Base-by-base conservation (phyloP, 1,140 invertebrate species). In the Atopsyche davidsoni region DNA sequence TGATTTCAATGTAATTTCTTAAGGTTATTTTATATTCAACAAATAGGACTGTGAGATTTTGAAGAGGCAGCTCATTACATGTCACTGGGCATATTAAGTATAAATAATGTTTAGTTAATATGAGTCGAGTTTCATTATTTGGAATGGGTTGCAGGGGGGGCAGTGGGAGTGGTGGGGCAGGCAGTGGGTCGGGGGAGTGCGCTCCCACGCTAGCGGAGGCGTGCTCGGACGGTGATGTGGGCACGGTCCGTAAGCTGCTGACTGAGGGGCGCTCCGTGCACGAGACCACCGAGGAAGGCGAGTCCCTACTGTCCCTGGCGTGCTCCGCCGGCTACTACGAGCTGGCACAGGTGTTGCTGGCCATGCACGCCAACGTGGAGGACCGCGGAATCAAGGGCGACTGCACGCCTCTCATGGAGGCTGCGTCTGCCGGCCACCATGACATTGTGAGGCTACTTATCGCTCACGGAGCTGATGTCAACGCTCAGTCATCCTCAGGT, bases 321-420 rank as follows among this genome's bases (percentile, higher is more conserved):
- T 95, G 91, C 70, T 91, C 89, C 43, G 91, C 92, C 35, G 92
- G 92, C 23, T 94, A 94, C 72, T 94, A 87, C 74, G 92, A 95
- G 69, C 77, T 95, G 55, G 92, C 89, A 52, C 89, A 94, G 78
- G 90, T 97, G 62, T 73, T 97, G 58, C 75, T 98, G 61, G 92
- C 92, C 23, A 97, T 97, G 92, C 89, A 90, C 72, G 93, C 93
- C 23, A 96, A 96, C 74, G 92, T 97, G 34, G 94, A 98, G 76
- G 93, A 97, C 68, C 78, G 93, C 34, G 93, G 94, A 22, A 88
- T 92, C 61, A 79, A 79, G 73, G 89, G 89, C 52, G 95, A 98
- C 71, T 96, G 92, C 65, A 97, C 95, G 48, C 94, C 94, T 18
- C 73, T 97, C 53, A 97, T 98, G 93, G 94, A 97, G 71, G 93